These are phyloP conservation scores for Poecilia gillii DNA, from an alignment of 2,797 vertebrate genomes.

Conservation along the genomic window DNA sequence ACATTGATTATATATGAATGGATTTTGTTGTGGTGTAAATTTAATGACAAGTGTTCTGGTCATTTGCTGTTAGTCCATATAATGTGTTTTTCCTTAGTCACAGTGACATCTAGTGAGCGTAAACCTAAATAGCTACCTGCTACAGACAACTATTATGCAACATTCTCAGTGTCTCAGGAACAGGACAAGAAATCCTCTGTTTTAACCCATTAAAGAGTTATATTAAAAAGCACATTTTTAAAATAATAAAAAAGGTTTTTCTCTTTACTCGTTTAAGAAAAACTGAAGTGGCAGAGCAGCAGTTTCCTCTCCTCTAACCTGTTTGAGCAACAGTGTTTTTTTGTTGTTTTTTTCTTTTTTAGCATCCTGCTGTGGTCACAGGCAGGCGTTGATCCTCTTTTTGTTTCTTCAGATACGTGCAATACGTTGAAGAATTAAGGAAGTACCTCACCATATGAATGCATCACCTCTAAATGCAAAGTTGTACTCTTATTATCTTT, in stretches of 20 bases:
- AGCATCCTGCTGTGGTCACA: conserved; percentile 58
- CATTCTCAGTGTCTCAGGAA: background rate
- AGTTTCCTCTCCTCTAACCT: conserved; percentile 33
- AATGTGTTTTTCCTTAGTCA: conserved; percentile 59
- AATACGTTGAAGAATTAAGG: conserved; percentile 3
- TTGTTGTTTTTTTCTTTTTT: conserved; percentile 11
- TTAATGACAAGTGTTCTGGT: background rate
- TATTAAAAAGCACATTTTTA: background rate
- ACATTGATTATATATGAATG: background rate
- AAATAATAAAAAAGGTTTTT: background rate
- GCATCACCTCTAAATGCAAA: background rate
- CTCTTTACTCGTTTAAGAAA: background rate
- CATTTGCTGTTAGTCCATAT: background rate
- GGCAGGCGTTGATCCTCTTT: conserved; percentile 57
- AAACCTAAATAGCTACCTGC: conserved; percentile 24
- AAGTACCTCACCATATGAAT: conserved; percentile 8
- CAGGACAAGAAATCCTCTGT: background rate
- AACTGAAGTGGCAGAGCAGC: conserved; percentile 30
- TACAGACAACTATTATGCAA: conserved; percentile 4
- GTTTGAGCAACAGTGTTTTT: conserved; percentile 54
- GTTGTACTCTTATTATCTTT: background rate
- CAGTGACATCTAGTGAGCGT: conserved; percentile 78
- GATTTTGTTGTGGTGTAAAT: background rate
- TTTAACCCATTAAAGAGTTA: background rate
- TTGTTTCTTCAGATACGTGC: conserved; percentile 30